phyloP scores from a whole-genome alignment of 2,113 vertebrate species.

The Alces alces region DNA sequence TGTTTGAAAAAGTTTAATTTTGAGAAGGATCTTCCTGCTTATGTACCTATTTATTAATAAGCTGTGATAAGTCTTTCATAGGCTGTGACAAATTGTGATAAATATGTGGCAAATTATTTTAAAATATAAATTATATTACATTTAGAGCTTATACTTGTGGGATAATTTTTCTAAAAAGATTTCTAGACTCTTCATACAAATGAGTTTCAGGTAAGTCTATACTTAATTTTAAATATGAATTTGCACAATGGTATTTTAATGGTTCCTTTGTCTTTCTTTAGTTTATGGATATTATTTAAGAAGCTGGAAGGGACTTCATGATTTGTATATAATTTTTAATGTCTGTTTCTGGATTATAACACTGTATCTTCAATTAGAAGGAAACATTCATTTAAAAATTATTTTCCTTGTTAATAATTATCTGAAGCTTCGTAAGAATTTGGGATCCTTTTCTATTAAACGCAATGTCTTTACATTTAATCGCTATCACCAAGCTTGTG shows the following conservation, averaged over 20 bases:
- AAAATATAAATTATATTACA: slow-evolving; percentile 17
- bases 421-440: background rate
- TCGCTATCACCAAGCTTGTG: background rate
- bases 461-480: background rate
- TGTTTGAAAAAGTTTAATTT: background rate
- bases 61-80: background rate
- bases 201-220: background rate
- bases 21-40: background rate
- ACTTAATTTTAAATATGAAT: slow-evolving; percentile 18
- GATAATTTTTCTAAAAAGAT: slow-evolving; percentile 1
- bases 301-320: background rate
- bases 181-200: background rate
- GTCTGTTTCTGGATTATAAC: background rate
- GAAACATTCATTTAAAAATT: slow-evolving; percentile 5
- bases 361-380: background rate
- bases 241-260: background rate
- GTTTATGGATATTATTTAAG: background rate
- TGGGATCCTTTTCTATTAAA: background rate
- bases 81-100: background rate
- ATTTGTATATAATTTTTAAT: background rate
- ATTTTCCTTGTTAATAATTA: background rate
- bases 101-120: slow-evolving; percentile 1
- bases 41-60: background rate
- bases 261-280: background rate
- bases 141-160: background rate